Evolutionary conservation across 2,888 invertebrate genomes (phyloP).

Genomic region (Synanthedon formicaeformis): DNA sequence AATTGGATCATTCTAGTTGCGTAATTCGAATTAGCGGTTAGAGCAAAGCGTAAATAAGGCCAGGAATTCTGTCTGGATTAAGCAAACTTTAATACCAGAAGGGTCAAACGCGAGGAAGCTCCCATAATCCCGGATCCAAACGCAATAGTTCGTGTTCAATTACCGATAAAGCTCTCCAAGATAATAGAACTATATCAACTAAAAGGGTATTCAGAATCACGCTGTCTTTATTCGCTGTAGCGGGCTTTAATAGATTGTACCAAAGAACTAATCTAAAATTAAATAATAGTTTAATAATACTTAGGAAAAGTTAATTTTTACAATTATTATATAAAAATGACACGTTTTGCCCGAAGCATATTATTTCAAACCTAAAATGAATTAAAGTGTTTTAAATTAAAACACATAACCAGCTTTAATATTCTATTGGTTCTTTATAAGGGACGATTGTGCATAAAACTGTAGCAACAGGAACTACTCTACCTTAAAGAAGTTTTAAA

Average conservation of each 20-base stretch:
- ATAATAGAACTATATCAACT: slow-evolving; percentile 31
- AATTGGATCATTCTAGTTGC: slow-evolving; percentile 6
- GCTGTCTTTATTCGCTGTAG: slow-evolving; percentile 16
- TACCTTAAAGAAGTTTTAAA: too few species aligned
- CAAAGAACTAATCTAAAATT: slow-evolving; percentile 19
- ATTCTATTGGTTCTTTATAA: too few species aligned
- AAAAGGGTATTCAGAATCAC: slow-evolving; percentile 33
- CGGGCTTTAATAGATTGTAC: not conserved
- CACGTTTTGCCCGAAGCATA: too few species aligned
- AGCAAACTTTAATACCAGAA: slow-evolving; percentile 32
- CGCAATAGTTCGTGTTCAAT: slow-evolving; percentile 50
- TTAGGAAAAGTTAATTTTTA: too few species aligned
- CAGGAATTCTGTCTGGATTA: slow-evolving; percentile 38
- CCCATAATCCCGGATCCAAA: slow-evolving; percentile 39
- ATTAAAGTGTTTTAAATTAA: too few species aligned
- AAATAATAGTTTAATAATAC: not conserved
- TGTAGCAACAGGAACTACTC: too few species aligned
- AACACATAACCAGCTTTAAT: too few species aligned
- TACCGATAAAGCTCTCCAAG: slow-evolving; percentile 42
- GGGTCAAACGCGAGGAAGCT: slow-evolving; percentile 37
- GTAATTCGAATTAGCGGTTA: slow-evolving; percentile 23
- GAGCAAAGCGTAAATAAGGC: slow-evolving; percentile 30
- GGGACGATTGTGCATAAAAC: too few species aligned
- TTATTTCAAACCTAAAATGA: too few species aligned
- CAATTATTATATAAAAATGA: too few species aligned